Base-by-base conservation (phyloP, 2,888 invertebrate species). In the Tetropium fuscum region DNA sequence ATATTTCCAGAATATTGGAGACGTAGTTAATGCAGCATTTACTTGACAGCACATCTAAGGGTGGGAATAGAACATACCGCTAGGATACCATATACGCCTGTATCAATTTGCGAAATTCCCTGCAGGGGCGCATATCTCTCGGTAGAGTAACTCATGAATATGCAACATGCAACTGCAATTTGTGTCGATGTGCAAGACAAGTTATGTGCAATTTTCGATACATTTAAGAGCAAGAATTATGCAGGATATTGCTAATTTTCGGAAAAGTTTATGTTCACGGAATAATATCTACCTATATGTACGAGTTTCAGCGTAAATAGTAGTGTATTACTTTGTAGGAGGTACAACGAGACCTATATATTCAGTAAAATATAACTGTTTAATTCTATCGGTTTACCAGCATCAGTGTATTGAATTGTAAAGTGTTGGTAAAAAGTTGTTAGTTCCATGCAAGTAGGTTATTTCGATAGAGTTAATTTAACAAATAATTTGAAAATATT, bases 111-210 rank as follows among this genome's bases (percentile, higher is more conserved):
- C 27, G 40, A 18, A 40, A 51, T 51, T 51, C 51, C 51, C 51
- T 25, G 51, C 40, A 40, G 51, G 25, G 25, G n/a, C 13, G 27
- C 51, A 51, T 51, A 51, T 51, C 38, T 51, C 40, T 18, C 40
- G 19, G 40, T 8, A 15, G 38, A 40, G 27, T 25, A 27, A n/a
- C 38, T 51, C 48, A 51, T 51, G 51, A 51, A 51, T 51, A 51
- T 51, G 51, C n/a, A n/a, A n/a, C n/a, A n/a, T n/a, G n/a, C 51
- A 51, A 27, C 51, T 51, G 40, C 40, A 51, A 22, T 27, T 40
- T 25, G 51, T 38, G 51, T 51, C 51, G 51, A 51, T 51, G 40
- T 38, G 22, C 51, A 22, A 40, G 51, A 40, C 51, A 51, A 51
- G 38, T 51, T 51, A 51, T 25, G 51, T 11, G 25, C 22, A 51